Base-by-base conservation (phyloP, 2,888 invertebrate species). In the Drosophila rellima region DNA sequence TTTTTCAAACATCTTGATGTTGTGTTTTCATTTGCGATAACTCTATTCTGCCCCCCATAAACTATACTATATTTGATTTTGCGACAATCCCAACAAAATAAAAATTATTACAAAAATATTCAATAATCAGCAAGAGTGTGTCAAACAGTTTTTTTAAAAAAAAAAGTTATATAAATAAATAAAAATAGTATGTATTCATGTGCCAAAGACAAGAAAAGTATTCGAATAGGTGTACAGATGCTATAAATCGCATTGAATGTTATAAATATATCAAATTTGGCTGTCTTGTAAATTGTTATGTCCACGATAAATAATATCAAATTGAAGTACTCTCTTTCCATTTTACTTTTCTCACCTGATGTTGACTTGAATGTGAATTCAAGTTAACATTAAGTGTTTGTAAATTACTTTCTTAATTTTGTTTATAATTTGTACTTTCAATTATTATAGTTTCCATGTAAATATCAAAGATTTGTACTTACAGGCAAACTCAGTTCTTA, bases 1-100 rank as follows among this genome's bases (percentile, higher is more conserved):
- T 87, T 85, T 88, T 90, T 89, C 76, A 80, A 90, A 89, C 78
- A 89, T 90, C 91, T 90, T 81, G 91, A 90, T 90, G 90, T 90
- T 88, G 90, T 90, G 91, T 90, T 90, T 84, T 91, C 64, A 89
- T 89, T 90, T 90, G 83, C 84, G 75, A 86, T 63, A 52, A 39
- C 59, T 78, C 57, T 77, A 63, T 56, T 62, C 54, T 54, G 31
- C 13, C 39, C 52, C 29, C 47, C 55, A 33, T 56, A 44, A 33
- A 44, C 55, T 56, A 44, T 17, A 45, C 56, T 45, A 56, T 45
- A 23, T 55, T 45, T 56, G n/a, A 70, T 66, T 64, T 71, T 69
- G 63, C 37, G 61, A 54, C 48, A 61, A 59, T 65, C 20, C 66
- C 45, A 71, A 33, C 11, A 11, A 47, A 26, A 26, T 26, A 26